These are phyloP conservation scores for Macrostomum lignano DNA, from an alignment of 1,140 invertebrate species.

Conservation along the genomic window DNA sequence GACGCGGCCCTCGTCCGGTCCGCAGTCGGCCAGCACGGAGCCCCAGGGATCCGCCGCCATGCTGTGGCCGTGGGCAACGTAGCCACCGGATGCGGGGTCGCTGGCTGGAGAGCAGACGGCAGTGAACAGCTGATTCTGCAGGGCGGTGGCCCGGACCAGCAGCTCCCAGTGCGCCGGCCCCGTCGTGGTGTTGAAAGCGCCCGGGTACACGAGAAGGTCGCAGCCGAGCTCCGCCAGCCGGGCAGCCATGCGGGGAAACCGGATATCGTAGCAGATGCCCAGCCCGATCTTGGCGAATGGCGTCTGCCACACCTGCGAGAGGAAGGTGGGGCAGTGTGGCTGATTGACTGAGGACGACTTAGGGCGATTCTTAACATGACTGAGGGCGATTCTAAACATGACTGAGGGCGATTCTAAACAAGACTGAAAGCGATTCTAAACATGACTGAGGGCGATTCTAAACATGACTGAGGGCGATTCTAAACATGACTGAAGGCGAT, in stretches of 20 bases:
- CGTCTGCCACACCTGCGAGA: no score
- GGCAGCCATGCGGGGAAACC: no score
- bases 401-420: no score
- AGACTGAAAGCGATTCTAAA: no score
- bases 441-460: no score
- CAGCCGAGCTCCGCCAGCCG: conserved; percentile 36
- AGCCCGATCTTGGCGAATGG: conserved; percentile 60
- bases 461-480: no score
- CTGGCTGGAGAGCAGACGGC: conserved; percentile 39
- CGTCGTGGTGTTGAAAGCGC: conserved; percentile 75
- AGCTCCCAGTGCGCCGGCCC: conserved; percentile 71
- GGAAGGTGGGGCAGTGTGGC: no score
- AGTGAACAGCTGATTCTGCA: conserved; percentile 44
- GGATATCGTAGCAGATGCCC: conserved; percentile 72
- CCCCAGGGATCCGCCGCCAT: conserved; percentile 61
- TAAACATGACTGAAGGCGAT: no score
- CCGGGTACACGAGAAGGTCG: conserved; percentile 57
- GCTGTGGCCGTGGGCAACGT: conserved; percentile 63
- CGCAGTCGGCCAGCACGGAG: conserved; percentile 40
- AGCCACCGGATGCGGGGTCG: conserved; percentile 37
- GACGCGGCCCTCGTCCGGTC: no score
- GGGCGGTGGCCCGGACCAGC: conserved; percentile 43
- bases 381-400: no score
- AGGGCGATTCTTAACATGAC: no score
- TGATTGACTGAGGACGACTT: no score